Evolutionary conservation across 2,888 invertebrate species (phyloP).

Genomic region (Diabrotica balteata): DNA sequence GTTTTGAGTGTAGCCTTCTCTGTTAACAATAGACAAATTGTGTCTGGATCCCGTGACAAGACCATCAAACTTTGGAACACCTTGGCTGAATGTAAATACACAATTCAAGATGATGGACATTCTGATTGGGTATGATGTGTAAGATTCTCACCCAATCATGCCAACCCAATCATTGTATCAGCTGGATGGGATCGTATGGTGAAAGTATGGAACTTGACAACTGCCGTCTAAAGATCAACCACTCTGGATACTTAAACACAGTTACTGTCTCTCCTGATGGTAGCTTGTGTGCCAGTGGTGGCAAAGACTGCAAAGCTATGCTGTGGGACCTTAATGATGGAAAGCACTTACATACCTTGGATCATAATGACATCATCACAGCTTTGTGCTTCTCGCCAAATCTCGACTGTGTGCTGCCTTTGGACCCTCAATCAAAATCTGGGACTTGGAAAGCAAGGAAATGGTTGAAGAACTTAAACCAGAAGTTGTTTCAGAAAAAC

Average conservation of each 20-base stretch:
- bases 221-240: conserved; percentile 98
- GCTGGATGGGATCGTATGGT: conserved; percentile 98
- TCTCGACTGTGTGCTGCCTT: conserved; percentile 98
- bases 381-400: conserved; percentile 99
- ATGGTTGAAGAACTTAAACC: conserved; percentile 98
- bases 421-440: conserved; percentile 97
- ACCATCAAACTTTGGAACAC: conserved; percentile 99
- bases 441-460: conserved; percentile 99
- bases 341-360: conserved; percentile 97
- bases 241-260: conserved; percentile 96
- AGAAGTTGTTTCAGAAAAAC: conserved; percentile 85
- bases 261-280: conserved; percentile 99
- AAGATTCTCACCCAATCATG: conserved; percentile 96
- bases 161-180: conserved; percentile 98
- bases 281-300: conserved; percentile 98
- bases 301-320: conserved; percentile 99
- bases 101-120: conserved; percentile 95
- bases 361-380: conserved; percentile 98
- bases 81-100: conserved; percentile 99
- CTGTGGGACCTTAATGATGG: conserved; percentile 99
- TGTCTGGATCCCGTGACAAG: conserved; percentile 98
- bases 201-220: conserved; percentile 99
- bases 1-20: conserved; percentile 99
- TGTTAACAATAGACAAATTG: conserved; percentile 99
- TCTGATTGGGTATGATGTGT: conserved; percentile 95